Percentiles rank a stretch among this genome's conserved stretches.
Conservation (phyloP, 92 coral and sea anemone species). For the Pocillopora meandrina region DNA sequence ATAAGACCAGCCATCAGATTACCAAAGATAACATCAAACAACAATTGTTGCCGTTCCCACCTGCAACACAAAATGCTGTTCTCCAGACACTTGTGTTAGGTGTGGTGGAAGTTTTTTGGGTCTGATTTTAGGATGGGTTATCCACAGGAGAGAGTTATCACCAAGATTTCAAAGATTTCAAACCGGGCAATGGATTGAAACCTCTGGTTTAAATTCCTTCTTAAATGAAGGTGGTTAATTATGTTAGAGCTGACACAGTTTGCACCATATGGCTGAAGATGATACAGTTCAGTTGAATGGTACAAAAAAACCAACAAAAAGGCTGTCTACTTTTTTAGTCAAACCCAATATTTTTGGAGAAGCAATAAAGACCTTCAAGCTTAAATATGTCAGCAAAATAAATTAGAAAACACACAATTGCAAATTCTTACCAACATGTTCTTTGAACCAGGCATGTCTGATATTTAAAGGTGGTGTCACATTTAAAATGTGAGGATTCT, state of each 20-base stretch:
- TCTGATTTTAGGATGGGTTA: conserved; percentile 39
- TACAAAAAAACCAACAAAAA: no score
- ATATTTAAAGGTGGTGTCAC: conserved; percentile 85
- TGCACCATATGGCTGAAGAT: no score
- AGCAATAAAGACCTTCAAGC: background rate
- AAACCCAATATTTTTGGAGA: background rate
- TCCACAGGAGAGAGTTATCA: background rate
- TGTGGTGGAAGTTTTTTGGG: conserved; percentile 18
- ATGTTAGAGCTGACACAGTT: no score
- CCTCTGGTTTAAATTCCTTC: conserved; percentile 3
- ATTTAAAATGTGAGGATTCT: conserved; percentile 90
- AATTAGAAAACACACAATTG: background rate
- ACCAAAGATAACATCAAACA: conserved; percentile 35
- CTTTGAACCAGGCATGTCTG: conserved; percentile 82
- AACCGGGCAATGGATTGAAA: background rate
- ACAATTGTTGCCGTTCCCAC: background rate
- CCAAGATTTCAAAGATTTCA: conserved; percentile 20
- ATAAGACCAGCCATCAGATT: conserved; percentile 37
- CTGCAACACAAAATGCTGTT: background rate
- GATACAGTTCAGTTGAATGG: no score
- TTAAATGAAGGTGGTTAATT: background rate
- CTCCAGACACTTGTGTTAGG: conserved; percentile 25
- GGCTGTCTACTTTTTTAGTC: no score
- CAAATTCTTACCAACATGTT: conserved; percentile 71
- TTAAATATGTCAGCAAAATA: background rate